Evolutionary conservation across 2,797 vertebrate species (phyloP).

Genomic region (Lagocephalus sceleratus): DNA sequence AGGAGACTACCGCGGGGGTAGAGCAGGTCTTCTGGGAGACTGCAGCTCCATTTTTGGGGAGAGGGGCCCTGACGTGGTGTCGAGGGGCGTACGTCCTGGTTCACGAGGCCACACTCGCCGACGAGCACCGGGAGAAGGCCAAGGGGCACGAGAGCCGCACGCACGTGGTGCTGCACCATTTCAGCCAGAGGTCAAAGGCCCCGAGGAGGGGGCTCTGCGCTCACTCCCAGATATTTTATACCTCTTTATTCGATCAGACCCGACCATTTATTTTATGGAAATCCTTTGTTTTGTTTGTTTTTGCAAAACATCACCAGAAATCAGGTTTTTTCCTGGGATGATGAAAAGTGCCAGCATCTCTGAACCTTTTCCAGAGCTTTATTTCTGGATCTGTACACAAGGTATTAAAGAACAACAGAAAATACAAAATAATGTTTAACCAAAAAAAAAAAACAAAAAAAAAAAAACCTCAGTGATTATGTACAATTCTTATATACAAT

Average conservation of each 20-base stretch:
- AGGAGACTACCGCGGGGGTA: no score
- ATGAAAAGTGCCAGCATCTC: constrained; percentile 4
- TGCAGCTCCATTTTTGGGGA: constrained; percentile 78
- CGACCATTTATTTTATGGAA: no score
- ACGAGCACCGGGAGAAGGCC: constrained; percentile 80
- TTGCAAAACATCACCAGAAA: no score
- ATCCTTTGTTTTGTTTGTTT: no score
- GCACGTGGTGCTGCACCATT: constrained; percentile 86
- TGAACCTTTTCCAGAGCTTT: constrained; percentile 92
- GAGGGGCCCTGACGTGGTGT: constrained; percentile 67
- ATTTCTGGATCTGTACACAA: constrained; percentile 99
- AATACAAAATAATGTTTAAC: constrained; percentile 99
- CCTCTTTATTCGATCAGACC: no score
- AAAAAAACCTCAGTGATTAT: constrained; percentile 84
- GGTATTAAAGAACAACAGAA: constrained; percentile 99
- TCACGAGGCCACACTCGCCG: constrained; percentile 88
- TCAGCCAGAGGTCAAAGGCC: constrained; percentile 91
- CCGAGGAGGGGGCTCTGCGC: constrained; percentile 66
- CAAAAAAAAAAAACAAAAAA: constrained; percentile 80
- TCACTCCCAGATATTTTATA: neutral
- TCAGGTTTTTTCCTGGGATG: no score
- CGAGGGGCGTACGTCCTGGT: constrained; percentile 81
- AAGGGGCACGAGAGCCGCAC: constrained; percentile 88
- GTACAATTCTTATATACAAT: constrained; percentile 99
- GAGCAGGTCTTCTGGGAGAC: constrained; percentile 91